These are phyloP conservation scores for Acestrorhynchus altus DNA, from an alignment of 2,797 vertebrate genomes.

Conservation along the genomic window DNA sequence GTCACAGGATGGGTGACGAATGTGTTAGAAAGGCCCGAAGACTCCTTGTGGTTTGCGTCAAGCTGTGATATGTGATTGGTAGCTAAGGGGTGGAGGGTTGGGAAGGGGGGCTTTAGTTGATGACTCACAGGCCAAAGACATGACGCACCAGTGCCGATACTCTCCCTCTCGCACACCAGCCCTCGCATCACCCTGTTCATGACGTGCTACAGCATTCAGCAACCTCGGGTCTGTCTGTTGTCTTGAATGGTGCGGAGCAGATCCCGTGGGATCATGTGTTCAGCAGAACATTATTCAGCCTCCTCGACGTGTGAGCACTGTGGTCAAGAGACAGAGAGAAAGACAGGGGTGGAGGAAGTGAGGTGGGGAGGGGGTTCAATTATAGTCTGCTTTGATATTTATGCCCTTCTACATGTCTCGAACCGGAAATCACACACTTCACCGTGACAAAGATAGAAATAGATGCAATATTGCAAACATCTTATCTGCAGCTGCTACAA, in stretches of 20 bases:
- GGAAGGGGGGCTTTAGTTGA: conserved; percentile 55
- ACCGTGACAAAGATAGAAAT: conserved; percentile 40
- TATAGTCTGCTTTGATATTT: conserved; percentile 25
- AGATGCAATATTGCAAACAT: conserved; percentile 30
- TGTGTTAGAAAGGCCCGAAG: conserved; percentile 50
- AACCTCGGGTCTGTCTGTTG: neutral
- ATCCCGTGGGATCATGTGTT: neutral
- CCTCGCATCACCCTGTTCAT: conserved; percentile 23
- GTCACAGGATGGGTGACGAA: conserved; percentile 50
- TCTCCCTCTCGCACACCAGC: conserved; percentile 40
- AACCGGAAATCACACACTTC: conserved; percentile 49
- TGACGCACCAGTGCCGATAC: conserved; percentile 67
- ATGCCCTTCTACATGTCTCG: conserved; percentile 36
- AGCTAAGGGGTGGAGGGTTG: neutral
- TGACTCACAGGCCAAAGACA: conserved; percentile 73
- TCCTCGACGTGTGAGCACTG: neutral
- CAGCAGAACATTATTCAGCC: neutral
- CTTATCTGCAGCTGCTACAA: conserved; percentile 31
- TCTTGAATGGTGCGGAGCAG: neutral
- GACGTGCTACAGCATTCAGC: neutral
- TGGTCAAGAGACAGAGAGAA: neutral
- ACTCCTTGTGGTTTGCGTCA: conserved; percentile 40
- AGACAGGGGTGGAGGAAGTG: neutral
- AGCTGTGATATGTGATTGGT: conserved; percentile 41
- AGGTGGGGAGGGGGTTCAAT: neutral